Evolutionary conservation across 2,888 invertebrate genomes (phyloP).

Genomic region (Sphecodes monilicornis): DNA sequence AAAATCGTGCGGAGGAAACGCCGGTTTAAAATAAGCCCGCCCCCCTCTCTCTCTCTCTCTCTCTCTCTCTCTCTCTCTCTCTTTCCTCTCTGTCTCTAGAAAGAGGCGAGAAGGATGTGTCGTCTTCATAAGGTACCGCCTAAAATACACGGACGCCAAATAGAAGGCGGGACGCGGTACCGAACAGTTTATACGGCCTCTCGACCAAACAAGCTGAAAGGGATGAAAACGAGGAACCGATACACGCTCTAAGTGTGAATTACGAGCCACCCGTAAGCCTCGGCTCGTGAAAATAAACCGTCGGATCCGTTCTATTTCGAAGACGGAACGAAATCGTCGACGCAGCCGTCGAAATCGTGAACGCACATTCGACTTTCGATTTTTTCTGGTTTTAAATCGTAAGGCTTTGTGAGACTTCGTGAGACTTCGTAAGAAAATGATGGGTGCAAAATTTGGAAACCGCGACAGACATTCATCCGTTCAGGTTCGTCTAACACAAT

Average conservation of each 20-base stretch:
- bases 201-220: conserved; percentile 44
- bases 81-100: too few species aligned
- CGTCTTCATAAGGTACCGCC: conserved; percentile 53
- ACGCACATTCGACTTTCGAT: too few species aligned
- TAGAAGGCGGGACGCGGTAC: conserved; percentile 40
- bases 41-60: conserved; percentile 15
- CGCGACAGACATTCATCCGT: too few species aligned
- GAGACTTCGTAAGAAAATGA: too few species aligned
- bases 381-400: too few species aligned
- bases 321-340: neutral
- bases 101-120: conserved; percentile 20
- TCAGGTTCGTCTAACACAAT: too few species aligned
- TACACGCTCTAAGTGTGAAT: conserved; percentile 38
- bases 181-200: conserved; percentile 35
- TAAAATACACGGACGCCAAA: conserved; percentile 60
- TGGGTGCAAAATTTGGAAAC: too few species aligned
- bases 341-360: neutral
- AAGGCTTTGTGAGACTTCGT: too few species aligned
- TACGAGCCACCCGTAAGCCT: conserved; percentile 5
- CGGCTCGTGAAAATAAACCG: conserved; percentile 28
- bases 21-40: conserved; percentile 65
- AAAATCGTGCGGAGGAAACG: conserved; percentile 63
- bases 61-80: neutral
- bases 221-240: conserved; percentile 38
- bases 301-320: conserved; percentile 10